These are phyloP conservation scores for Mobula hypostoma DNA, from an alignment of 2,113 vertebrate genomes.

Conservation along the genomic window DNA sequence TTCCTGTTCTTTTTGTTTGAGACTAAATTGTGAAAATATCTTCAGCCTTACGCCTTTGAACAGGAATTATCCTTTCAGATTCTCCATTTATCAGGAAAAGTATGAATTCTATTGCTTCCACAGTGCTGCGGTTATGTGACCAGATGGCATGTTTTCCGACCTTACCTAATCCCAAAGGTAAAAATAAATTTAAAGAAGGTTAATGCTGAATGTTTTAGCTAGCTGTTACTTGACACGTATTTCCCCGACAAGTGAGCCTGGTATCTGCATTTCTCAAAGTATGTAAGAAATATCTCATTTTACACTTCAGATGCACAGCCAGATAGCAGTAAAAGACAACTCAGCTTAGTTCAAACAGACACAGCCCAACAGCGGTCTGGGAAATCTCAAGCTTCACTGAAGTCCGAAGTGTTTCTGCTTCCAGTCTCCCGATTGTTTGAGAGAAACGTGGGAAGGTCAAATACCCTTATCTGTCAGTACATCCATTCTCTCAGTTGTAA, in stretches of 20 bases:
- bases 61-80: background rate
- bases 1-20: background rate
- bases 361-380: background rate
- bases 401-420: background rate
- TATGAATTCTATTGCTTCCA: background rate
- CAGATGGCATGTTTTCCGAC: background rate
- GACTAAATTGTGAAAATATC: background rate
- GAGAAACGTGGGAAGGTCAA: background rate
- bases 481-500: background rate
- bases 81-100: background rate
- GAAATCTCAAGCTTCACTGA: background rate
- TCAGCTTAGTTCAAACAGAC: background rate
- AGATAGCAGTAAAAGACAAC: constrained; percentile 8
- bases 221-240: background rate
- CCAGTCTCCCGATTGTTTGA: background rate
- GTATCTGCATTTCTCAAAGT: constrained; percentile 14
- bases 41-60: background rate
- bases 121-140: too few relatives aligned
- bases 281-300: background rate
- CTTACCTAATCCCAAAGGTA: background rate
- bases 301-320: background rate
- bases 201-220: background rate
- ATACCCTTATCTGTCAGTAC: background rate
- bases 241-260: background rate
- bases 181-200: background rate